Conservation (phyloP, 2,888 invertebrate genomes). For the Spisula solida region DNA sequence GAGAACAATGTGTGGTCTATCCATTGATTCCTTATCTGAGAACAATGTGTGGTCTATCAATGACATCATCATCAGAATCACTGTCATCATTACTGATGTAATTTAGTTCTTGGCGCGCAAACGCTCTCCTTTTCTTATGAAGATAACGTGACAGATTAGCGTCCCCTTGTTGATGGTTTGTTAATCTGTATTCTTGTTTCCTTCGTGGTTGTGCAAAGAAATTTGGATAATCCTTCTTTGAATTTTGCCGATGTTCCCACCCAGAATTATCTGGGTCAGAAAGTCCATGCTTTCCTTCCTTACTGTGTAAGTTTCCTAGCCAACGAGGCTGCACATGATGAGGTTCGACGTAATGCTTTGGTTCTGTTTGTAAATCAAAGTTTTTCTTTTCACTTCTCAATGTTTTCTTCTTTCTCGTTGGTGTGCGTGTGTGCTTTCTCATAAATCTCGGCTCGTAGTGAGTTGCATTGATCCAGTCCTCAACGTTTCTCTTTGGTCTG, state of each 20-base stretch:
- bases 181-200: background rate
- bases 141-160: conserved; percentile 47
- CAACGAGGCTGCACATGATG: conserved; percentile 66
- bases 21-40: conserved; percentile 15
- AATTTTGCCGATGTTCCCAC: conserved; percentile 47
- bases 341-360: background rate
- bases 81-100: conserved; percentile 20
- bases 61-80: conserved; percentile 28
- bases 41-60: conserved; percentile 43
- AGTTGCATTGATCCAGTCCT: conserved; percentile 53
- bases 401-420: conserved; percentile 45
- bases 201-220: conserved; percentile 24
- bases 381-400: conserved; percentile 9
- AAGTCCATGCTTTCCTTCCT: conserved; percentile 59
- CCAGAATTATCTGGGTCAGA: conserved; percentile 53
- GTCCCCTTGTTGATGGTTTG: conserved; percentile 53
- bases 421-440: conserved; percentile 44
- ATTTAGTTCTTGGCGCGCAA: conserved; percentile 47
- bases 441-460: conserved; percentile 42
- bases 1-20: no score
- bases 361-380: conserved; percentile 12
- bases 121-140: conserved; percentile 26
- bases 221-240: conserved; percentile 13
- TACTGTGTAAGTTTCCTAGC: conserved; percentile 68
- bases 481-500: conserved; percentile 48